Evolutionary conservation across 2,113 vertebrate genomes (phyloP).

Genomic region (Machaerirhynchus nigripectus): DNA sequence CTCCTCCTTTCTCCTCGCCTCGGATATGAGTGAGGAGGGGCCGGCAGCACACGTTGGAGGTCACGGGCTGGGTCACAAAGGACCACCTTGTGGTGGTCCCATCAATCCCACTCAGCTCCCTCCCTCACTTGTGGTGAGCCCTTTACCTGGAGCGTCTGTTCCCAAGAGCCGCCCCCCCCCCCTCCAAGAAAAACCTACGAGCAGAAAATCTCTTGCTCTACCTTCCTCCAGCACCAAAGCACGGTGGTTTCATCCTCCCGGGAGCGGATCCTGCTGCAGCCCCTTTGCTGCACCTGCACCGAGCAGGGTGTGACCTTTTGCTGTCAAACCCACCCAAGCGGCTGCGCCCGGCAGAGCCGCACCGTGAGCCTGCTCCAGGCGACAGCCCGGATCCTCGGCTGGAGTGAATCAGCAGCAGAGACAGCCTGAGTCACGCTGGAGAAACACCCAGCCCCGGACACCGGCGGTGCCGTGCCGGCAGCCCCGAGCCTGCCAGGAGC

Average conservation of each 20-base stretch:
- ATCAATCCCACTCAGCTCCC: not conserved
- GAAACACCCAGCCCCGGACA: not conserved
- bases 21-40: fast-evolving
- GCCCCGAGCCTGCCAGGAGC: not conserved
- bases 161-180: not conserved
- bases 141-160: not conserved
- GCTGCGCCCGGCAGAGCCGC: not conserved
- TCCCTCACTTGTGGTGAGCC: not conserved
- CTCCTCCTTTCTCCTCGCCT: fast-evolving
- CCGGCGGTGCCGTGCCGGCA: fast-evolving
- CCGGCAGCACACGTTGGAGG: fast-evolving
- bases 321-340: fast-evolving
- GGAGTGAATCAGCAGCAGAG: conserved; percentile 60
- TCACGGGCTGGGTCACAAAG: not conserved
- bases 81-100: not conserved
- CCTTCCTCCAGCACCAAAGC: not conserved
- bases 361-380: not conserved
- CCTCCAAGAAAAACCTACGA: fast-evolving
- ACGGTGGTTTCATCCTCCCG: fast-evolving
- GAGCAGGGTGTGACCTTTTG: not conserved
- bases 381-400: not conserved
- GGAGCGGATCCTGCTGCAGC: not conserved
- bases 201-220: not conserved
- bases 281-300: not conserved
- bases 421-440: conserved; percentile 43